phyloP scores from a whole-genome alignment of 2,888 invertebrate genomes.

The Heliconius ethilla region DNA sequence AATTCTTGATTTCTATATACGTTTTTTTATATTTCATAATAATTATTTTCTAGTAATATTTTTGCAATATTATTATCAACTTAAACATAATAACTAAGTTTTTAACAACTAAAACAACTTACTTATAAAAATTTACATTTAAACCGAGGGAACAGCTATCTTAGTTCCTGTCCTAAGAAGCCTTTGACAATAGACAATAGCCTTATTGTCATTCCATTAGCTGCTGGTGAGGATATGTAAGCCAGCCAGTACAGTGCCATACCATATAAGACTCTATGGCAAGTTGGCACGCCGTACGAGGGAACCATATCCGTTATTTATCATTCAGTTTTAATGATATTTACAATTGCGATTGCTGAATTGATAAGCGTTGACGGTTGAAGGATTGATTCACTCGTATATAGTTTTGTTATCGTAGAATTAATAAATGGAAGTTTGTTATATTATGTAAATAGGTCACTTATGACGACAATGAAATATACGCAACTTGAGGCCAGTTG shows the following conservation, averaged over 20 bases:
- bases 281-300: conserved; percentile 30
- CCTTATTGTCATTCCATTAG: conserved; percentile 70
- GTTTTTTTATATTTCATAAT: too few species aligned
- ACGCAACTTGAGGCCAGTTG: too few species aligned
- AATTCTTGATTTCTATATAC: too few species aligned
- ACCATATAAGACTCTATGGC: conserved; percentile 37
- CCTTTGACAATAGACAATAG: conserved; percentile 64
- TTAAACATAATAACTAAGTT: neutral
- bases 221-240: conserved; percentile 64
- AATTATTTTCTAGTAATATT: too few species aligned
- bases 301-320: conserved; percentile 38
- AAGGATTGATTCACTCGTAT: conserved; percentile 9
- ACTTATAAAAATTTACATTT: neutral
- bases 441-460: neutral
- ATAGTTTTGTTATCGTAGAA: neutral
- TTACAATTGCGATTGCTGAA: conserved; percentile 27
- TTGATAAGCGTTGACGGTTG: conserved; percentile 24
- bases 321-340: conserved; percentile 23
- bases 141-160: neutral
- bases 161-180: conserved; percentile 22
- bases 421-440: neutral
- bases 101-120: neutral
- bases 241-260: conserved; percentile 44
- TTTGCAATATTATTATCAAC: too few species aligned
- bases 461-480: too few species aligned